These are phyloP conservation scores for Microcaecilia unicolor DNA, from an alignment of 2,797 vertebrate species.

Conservation along the genomic window DNA sequence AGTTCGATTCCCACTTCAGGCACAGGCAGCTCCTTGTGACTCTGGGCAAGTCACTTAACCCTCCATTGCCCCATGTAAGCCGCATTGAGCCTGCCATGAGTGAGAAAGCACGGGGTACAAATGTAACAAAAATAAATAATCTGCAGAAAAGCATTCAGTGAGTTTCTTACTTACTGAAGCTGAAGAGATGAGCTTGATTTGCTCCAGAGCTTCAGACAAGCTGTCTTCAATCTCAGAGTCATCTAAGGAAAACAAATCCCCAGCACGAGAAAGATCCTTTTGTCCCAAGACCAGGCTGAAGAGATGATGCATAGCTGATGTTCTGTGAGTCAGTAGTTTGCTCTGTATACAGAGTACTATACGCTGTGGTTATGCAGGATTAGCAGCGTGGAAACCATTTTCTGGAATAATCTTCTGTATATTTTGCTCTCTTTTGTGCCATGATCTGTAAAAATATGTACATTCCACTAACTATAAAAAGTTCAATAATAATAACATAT, in stretches of 20 bases:
- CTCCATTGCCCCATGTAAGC: too few relatives aligned
- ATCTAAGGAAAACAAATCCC: constrained; percentile 89
- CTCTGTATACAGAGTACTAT: neutral
- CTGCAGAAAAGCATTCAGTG: neutral
- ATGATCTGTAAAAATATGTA: too few relatives aligned
- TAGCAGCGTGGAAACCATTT: neutral
- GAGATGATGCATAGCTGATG: constrained; percentile 77
- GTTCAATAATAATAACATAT: too few relatives aligned
- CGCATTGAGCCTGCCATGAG: too few relatives aligned
- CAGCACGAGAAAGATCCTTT: constrained; percentile 85
- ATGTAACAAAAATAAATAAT: too few relatives aligned
- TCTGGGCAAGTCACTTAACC: too few relatives aligned
- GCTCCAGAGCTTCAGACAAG: constrained; percentile 84
- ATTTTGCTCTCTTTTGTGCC: neutral
- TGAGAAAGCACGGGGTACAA: too few relatives aligned
- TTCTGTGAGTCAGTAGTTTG: neutral
- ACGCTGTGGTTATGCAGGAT: neutral
- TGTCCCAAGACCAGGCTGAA: constrained; percentile 82
- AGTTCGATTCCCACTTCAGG: too few relatives aligned
- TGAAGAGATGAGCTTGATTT: constrained; percentile 87
- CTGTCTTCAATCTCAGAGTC: constrained; percentile 82
- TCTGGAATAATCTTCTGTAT: neutral
- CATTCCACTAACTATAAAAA: too few relatives aligned
- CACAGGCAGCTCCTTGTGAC: too few relatives aligned
- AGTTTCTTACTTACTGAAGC: constrained; percentile 62